Conservation (phyloP, 2,113 vertebrate species). For the Heptranchias perlo region DNA sequence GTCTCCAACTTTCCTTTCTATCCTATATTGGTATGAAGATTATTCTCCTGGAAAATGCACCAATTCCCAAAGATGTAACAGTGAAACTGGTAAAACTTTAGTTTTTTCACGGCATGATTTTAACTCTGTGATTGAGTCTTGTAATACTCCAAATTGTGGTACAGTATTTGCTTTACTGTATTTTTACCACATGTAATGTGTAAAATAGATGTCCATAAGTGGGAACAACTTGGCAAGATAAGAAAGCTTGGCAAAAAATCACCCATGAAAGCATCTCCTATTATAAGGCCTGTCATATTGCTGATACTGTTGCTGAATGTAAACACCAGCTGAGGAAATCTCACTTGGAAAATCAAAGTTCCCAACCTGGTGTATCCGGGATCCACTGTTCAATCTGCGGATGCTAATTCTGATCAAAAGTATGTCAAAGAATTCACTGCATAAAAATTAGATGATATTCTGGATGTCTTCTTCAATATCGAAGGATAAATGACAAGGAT, state of each 20-base stretch:
- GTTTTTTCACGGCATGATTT: neutral
- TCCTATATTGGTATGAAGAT: neutral
- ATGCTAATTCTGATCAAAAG: no score
- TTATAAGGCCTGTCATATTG: no score
- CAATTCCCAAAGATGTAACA: neutral
- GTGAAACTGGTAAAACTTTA: neutral
- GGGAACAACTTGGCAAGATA: neutral
- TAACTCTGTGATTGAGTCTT: neutral
- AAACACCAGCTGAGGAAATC: neutral
- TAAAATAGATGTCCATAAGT: neutral
- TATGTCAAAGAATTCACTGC: no score
- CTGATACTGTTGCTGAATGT: no score
- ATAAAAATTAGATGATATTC: no score
- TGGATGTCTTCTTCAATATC: no score
- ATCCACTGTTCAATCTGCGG: no score
- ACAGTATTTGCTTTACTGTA: neutral
- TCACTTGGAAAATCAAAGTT: no score
- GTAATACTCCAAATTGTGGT: neutral
- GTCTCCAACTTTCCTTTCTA: neutral
- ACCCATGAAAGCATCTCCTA: neutral
- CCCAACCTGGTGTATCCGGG: no score
- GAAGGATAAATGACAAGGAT: no score
- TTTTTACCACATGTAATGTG: neutral
- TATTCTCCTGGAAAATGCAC: neutral
- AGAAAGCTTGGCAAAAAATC: neutral